Evolutionary conservation across 1,140 invertebrate genomes (phyloP).

Genomic region (Tyrophagus putrescentiae): DNA sequence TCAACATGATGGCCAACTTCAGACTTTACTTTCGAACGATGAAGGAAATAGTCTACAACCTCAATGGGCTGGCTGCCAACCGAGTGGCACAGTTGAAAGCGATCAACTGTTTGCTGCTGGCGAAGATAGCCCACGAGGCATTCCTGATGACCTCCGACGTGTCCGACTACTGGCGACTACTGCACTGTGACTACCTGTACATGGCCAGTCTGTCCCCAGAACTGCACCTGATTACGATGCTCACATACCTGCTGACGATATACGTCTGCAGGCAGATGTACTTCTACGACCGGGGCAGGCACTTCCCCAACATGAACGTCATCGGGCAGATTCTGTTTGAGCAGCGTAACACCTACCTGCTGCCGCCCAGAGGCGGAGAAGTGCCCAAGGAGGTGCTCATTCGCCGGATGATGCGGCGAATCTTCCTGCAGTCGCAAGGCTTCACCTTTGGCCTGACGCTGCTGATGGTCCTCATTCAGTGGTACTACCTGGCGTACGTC

Average conservation of each 20-base stretch:
- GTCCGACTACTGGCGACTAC: neutral
- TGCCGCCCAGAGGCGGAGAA: neutral
- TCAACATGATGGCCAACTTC: neutral
- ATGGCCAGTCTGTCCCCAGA: neutral
- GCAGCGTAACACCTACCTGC: neutral
- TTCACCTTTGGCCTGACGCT: neutral
- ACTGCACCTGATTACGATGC: neutral
- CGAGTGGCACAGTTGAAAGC: neutral
- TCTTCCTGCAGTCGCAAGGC: neutral
- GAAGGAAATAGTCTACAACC: neutral
- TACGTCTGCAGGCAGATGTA: neutral
- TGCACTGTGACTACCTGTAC: neutral
- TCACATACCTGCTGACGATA: neutral
- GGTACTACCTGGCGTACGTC: neutral
- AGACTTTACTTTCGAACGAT: neutral
- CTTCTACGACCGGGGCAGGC: neutral
- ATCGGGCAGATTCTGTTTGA: constrained; percentile 2
- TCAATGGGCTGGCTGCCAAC: neutral
- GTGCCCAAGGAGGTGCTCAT: neutral
- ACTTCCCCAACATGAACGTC: neutral
- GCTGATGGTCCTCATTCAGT: neutral
- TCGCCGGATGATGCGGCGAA: neutral
- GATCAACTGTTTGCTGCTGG: neutral
- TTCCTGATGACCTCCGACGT: neutral
- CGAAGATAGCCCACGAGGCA: neutral